Base-by-base conservation (phyloP, 2,888 invertebrate genomes). In the Mantis religiosa region DNA sequence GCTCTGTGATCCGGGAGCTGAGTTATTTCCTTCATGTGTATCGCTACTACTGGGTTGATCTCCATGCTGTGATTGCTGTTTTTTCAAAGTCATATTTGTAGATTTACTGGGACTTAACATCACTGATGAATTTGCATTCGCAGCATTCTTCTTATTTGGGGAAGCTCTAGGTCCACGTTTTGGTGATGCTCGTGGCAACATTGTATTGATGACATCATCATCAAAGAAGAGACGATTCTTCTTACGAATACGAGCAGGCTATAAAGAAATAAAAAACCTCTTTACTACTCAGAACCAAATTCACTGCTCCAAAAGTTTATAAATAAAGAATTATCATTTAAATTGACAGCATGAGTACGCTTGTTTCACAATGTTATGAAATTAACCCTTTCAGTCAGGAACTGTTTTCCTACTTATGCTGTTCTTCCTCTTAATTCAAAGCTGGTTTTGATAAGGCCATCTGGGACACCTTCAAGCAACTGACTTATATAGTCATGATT, bases 141-240 rank as follows among this genome's bases (percentile, higher is more conserved):
- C 92, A 14, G 95, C 94, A 8, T 93, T 93, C 88, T 93, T 93
- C 90, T 94, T 93, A 9, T 94, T 92, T 88, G 95, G 94, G 47
- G 95, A 94, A n/a, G 93, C 92, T 92, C 95, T 95, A n/a, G 95
- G 93, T 87, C 94, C 94, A 92, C 96, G 95, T 92, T 96, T 96
- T 25, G 97, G 96, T 28, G 97, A 95, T 90, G 96, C 95, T 91
- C 96, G 94, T 86, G 97, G 96, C 92, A 97, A 96, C 84, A 96
- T 95, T 90, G 96, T 97, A 92, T 97, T 97, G 28, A 97, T 96
- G 92, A 97, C 95, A 92, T 98, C 97, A 93, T 98, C 98, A 93
- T 98, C 98, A 93, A 96, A 98, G 92, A 98, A 98, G 89, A 98
- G 94, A 92, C 96, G 95, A 93, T 98, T 98, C 92, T 97, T 97